These are phyloP conservation scores for Trididemnum clinides DNA, from an alignment of 23 tunicate species.

Conservation along the genomic window DNA sequence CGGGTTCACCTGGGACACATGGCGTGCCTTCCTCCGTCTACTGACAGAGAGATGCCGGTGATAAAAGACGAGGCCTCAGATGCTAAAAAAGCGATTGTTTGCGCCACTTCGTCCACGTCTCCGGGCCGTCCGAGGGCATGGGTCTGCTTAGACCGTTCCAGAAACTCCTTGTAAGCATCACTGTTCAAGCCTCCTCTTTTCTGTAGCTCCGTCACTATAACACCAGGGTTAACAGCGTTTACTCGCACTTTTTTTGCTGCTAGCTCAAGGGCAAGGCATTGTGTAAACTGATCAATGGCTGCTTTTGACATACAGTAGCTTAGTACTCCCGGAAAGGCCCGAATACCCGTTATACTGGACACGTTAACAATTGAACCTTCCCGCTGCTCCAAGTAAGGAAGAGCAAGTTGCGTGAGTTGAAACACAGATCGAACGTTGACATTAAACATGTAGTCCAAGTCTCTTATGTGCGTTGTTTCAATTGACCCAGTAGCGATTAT, in stretches of 20 bases:
- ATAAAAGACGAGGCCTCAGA: slow-evolving; percentile 67
- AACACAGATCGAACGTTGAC: slow-evolving; percentile 61
- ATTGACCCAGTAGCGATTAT: slow-evolving; percentile 51
- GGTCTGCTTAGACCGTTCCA: slow-evolving; percentile 44
- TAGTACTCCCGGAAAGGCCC: slow-evolving; percentile 31
- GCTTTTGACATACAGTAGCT: slow-evolving; percentile 62
- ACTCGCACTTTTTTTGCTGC: neutral
- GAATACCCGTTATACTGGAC: slow-evolving; percentile 40
- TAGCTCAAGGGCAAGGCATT: slow-evolving; percentile 56
- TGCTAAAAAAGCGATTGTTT: slow-evolving; percentile 59
- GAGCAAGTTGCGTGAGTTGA: slow-evolving; percentile 54
- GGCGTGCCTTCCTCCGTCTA: slow-evolving; percentile 74
- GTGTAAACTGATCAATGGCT: slow-evolving; percentile 67
- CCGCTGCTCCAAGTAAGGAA: slow-evolving; percentile 46
- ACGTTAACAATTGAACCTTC: slow-evolving; percentile 62
- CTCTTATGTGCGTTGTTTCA: slow-evolving; percentile 41
- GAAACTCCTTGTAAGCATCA: slow-evolving; percentile 45
- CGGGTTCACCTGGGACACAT: slow-evolving; percentile 64
- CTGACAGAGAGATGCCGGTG: slow-evolving; percentile 55
- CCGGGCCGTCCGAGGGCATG: slow-evolving; percentile 77
- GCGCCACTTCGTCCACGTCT: slow-evolving; percentile 55
- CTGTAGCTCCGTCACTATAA: slow-evolving; percentile 52
- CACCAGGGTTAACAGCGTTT: slow-evolving; percentile 46
- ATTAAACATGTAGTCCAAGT: slow-evolving; percentile 48
- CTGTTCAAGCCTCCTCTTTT: slow-evolving; percentile 65